Percentiles rank a stretch among this genome's conserved stretches.
These are phyloP conservation scores for Chaetodon trifasciatus DNA, from an alignment of 2,797 vertebrate species.

Conservation along the genomic window DNA sequence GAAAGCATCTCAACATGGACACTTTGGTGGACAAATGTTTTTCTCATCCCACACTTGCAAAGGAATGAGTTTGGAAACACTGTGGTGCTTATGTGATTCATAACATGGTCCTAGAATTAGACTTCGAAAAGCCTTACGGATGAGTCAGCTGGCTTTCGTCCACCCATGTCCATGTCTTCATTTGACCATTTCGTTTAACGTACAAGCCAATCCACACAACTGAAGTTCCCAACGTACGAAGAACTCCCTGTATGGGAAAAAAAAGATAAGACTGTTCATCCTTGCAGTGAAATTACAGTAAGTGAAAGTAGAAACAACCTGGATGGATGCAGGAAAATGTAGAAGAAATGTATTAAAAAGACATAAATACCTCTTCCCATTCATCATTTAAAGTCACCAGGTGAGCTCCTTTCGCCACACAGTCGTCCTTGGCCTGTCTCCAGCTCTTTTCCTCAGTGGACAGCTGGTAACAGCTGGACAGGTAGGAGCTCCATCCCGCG, in stretches of 20 bases:
- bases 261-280: not conserved
- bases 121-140: not conserved
- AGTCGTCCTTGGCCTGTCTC: not conserved
- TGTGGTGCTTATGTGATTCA: too few species aligned
- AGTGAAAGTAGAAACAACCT: too few species aligned
- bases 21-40: too few species aligned
- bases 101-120: not conserved
- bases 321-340: not conserved
- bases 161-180: not conserved
- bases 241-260: not conserved
- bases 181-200: rapidly evolving
- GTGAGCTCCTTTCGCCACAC: not conserved
- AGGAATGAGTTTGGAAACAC: too few species aligned
- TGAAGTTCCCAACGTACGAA: rapidly evolving
- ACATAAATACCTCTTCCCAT: not conserved
- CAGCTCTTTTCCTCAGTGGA: not conserved
- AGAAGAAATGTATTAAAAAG: not conserved
- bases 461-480: not conserved
- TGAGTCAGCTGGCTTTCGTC: not conserved
- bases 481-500: rapidly evolving
- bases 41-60: too few species aligned
- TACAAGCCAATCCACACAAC: not conserved
- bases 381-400: not conserved
- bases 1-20: too few species aligned
- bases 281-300: too few species aligned